Conservation (phyloP, 2,888 invertebrate genomes). For the Arenicola marina region DNA sequence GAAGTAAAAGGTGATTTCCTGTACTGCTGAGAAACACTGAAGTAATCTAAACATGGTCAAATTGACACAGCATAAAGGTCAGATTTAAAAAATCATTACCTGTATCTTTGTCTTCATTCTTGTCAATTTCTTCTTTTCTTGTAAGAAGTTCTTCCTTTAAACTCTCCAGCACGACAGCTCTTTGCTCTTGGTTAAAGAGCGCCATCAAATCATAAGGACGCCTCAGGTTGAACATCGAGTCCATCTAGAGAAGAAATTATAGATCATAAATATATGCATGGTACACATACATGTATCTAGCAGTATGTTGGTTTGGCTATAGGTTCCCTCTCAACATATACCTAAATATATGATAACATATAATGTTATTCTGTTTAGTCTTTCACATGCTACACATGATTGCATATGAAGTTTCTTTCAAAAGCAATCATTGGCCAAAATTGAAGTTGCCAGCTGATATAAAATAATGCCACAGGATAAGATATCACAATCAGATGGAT, state of each 20-base stretch:
- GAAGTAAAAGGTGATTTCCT: too few species aligned
- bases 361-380: too few species aligned
- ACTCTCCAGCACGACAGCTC: constrained; percentile 60
- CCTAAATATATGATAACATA: too few species aligned
- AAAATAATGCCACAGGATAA: too few species aligned
- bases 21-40: background rate
- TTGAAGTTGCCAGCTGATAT: too few species aligned
- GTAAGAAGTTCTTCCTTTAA: constrained; percentile 70
- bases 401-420: too few species aligned
- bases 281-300: too few species aligned
- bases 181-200: constrained; percentile 76
- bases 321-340: too few species aligned
- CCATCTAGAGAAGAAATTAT: constrained; percentile 64
- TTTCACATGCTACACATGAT: too few species aligned
- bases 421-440: too few species aligned
- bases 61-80: background rate
- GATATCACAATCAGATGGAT: too few species aligned
- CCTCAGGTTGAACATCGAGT: constrained; percentile 75
- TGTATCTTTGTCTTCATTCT: constrained; percentile 66
- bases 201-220: constrained; percentile 76
- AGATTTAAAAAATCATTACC: constrained; percentile 53
- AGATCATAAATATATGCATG: background rate
- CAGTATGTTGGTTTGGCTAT: too few species aligned
- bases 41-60: background rate
- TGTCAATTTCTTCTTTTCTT: constrained; percentile 70